Percentiles rank a stretch among this genome's conserved stretches.
phyloP scores from a whole-genome alignment of 1,140 invertebrate species.

The Hylyphantes graminicola region DNA sequence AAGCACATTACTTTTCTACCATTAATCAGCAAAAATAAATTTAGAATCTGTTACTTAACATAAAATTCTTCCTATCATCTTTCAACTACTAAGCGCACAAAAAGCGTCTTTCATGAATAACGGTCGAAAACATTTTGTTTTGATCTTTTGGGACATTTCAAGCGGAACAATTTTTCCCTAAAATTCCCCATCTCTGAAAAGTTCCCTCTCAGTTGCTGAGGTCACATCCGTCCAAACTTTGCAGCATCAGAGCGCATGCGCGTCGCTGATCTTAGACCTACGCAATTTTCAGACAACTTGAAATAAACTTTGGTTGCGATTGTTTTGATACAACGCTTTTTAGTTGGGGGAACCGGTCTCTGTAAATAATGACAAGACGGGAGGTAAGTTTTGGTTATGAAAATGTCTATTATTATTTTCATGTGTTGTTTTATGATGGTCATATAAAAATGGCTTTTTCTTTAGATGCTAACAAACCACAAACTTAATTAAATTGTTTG shows the following conservation, averaged over 20 bases:
- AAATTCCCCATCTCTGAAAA: neutral
- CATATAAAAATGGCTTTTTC: too few species aligned
- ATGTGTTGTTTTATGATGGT: too few species aligned
- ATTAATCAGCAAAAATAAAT: too few species aligned
- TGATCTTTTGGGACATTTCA: too few species aligned
- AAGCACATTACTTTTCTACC: too few species aligned
- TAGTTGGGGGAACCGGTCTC: slow-evolving; percentile 15
- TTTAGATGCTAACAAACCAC: too few species aligned
- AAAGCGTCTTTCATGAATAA: too few species aligned
- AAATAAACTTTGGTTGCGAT: slow-evolving; percentile 9
- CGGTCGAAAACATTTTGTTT: too few species aligned
- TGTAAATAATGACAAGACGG: slow-evolving; percentile 22
- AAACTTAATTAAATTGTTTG: too few species aligned
- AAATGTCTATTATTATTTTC: neutral
- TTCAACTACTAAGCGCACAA: too few species aligned
- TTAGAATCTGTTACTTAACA: too few species aligned
- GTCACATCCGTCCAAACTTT: slow-evolving; percentile 19
- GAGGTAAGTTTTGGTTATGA: slow-evolving; percentile 18
- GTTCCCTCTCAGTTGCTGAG: slow-evolving; percentile 6
- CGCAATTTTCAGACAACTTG: slow-evolving; percentile 25
- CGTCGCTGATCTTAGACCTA: neutral
- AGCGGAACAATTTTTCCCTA: neutral
- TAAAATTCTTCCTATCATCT: too few species aligned
- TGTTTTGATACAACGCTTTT: neutral
- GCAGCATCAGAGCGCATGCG: slow-evolving; percentile 9